A percentile compares a stretch with the other conserved stretches of the same genome.
Evolutionary conservation across 2,113 vertebrate genomes (phyloP).

Genomic region (Nothocercus julius): DNA sequence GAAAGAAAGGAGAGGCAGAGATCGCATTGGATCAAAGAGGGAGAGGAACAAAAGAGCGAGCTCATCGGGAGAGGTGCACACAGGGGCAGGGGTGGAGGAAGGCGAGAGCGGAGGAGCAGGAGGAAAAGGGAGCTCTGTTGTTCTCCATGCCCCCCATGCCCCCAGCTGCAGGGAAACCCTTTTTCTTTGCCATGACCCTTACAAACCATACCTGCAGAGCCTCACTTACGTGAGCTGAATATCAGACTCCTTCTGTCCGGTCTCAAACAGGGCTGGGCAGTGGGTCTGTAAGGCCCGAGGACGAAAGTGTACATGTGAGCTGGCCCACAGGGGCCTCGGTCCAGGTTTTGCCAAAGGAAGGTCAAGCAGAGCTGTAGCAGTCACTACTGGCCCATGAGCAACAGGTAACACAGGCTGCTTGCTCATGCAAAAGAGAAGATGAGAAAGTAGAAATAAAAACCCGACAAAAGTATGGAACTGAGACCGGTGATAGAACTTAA

Average conservation of each 20-base stretch:
- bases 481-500: neutral
- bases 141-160: neutral
- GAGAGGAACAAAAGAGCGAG: neutral
- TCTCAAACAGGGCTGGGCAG: neutral
- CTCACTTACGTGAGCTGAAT: accelerated
- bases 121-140: neutral
- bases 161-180: neutral
- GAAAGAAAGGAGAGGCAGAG: neutral
- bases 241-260: neutral
- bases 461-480: neutral
- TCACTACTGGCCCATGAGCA: neutral
- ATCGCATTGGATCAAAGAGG: neutral
- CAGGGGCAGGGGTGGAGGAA: neutral
- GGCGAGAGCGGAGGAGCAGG: neutral
- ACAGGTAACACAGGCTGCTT: neutral
- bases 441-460: neutral
- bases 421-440: neutral
- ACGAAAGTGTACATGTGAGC: accelerated
- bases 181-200: neutral
- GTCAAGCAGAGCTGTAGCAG: neutral
- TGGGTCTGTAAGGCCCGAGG: neutral
- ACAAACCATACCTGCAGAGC: neutral
- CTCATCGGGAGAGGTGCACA: accelerated
- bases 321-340: neutral
- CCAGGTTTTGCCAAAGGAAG: neutral